Percentiles rank a stretch among this genome's conserved stretches.
These are phyloP conservation scores for Poeciliopsis turrubarensis DNA, from an alignment of 2,113 vertebrate species.

Conservation along the genomic window DNA sequence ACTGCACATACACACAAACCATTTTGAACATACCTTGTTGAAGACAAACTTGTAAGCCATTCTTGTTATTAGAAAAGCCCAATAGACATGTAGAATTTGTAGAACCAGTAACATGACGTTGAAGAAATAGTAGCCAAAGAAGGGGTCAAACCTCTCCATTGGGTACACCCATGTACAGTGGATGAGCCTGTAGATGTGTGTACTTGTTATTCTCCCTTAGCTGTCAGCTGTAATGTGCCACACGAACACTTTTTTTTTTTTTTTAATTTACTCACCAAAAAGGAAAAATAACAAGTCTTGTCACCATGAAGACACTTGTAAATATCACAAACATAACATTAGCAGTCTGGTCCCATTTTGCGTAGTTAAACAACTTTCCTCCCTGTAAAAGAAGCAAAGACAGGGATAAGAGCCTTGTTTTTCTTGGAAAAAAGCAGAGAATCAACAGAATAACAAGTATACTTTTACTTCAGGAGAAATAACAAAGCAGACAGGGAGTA, in stretches of 20 bases:
- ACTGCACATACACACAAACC: not conserved
- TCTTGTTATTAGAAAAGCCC: conserved; percentile 85
- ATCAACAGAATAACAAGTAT: no score
- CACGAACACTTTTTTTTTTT: not conserved
- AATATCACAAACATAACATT: conserved; percentile 87
- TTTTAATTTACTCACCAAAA: conserved; percentile 86
- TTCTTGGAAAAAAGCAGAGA: not conserved
- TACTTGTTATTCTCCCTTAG: not conserved
- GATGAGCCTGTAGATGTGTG: conserved; percentile 82
- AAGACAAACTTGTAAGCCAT: conserved; percentile 87
- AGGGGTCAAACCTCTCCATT: conserved; percentile 77
- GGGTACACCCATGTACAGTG: conserved; percentile 87
- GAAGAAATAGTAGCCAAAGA: conserved; percentile 91
- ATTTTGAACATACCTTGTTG: conserved; percentile 79
- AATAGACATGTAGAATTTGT: conserved; percentile 89
- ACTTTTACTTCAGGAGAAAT: not conserved
- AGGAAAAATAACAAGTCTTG: conserved; percentile 88
- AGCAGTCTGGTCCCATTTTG: conserved; percentile 82
- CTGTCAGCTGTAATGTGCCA: no score
- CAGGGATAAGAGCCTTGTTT: not conserved
- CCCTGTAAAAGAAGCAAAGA: conserved; percentile 74
- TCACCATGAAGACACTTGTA: conserved; percentile 81
- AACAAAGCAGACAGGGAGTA: not conserved
- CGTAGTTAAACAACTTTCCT: conserved; percentile 91
- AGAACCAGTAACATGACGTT: conserved; percentile 85